Percentiles rank a stretch among this genome's conserved stretches.
Evolutionary conservation across 2,888 invertebrate species (phyloP).

Genomic region (Lycophotia porphyrea): DNA sequence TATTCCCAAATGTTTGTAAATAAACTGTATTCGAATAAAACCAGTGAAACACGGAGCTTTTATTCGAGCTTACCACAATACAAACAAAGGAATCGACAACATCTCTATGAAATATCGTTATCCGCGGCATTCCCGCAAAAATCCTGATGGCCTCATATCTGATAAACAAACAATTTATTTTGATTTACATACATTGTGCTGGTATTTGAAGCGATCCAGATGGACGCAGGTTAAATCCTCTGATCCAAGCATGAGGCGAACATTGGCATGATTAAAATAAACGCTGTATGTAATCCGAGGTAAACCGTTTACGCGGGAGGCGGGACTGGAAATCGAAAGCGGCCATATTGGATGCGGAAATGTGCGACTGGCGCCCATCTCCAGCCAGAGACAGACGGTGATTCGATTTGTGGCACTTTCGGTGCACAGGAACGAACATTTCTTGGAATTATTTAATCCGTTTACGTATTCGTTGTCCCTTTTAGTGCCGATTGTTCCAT

Average conservation of each 20-base stretch:
- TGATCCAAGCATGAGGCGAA: slow-evolving; percentile 65
- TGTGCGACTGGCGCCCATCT: slow-evolving; percentile 73
- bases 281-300: slow-evolving; percentile 83
- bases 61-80: slow-evolving; percentile 34
- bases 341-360: slow-evolving; percentile 89
- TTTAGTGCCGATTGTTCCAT: slow-evolving; percentile 34
- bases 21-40: slow-evolving; percentile 32
- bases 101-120: slow-evolving; percentile 51
- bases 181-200: slow-evolving; percentile 54
- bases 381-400: slow-evolving; percentile 51
- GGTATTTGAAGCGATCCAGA: slow-evolving; percentile 59
- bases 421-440: slow-evolving; percentile 52
- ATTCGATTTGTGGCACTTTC: slow-evolving; percentile 70
- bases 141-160: slow-evolving; percentile 49
- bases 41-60: slow-evolving; percentile 32
- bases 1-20: slow-evolving; percentile 35
- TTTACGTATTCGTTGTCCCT: slow-evolving; percentile 46
- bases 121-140: slow-evolving; percentile 38
- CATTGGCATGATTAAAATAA: slow-evolving; percentile 82
- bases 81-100: slow-evolving; percentile 47
- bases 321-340: slow-evolving; percentile 87
- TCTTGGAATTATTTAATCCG: slow-evolving; percentile 60
- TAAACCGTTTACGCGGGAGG: slow-evolving; percentile 84
- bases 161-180: slow-evolving; percentile 55
- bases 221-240: slow-evolving; percentile 62